Evolutionary conservation across 2,113 vertebrate genomes (phyloP), one percentile per base, ranked within the genome.

Genomic region (Cyprinodon variegatus): DNA sequence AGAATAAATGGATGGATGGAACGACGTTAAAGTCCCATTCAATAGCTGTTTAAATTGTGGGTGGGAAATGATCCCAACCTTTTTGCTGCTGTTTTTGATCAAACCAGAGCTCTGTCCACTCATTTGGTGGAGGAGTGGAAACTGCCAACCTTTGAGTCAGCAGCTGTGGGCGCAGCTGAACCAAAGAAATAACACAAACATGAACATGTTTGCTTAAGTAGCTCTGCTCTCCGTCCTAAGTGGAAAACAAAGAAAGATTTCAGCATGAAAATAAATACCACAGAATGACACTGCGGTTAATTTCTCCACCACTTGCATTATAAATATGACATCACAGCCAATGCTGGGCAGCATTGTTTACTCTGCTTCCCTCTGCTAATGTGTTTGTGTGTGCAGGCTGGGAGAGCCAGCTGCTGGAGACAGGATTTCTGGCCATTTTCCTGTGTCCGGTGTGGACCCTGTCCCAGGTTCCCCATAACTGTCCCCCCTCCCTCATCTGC

Each of bases 371-470:
- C 62, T 20, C 4, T 10, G 3, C 41, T 3, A 2, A 43, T 48
- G 2, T 75, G 61, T 20, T 72, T 39, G 1, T 81, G 14, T 74
- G 11, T 82, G 59, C 86, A 99, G 98, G 98, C 20, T 99, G 98
- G 98, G 98, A 99, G 86, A 98, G 96, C 0, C 98, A 99, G 93
- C 94, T 99, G 1, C 80, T 99, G 88, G 98, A 99, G 82, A 99
- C 96, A 0, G 98, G 98, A 0, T 99, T 99, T 81, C 92, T 99
- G 81, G 96, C 93, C 0, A 95, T 99, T 65, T 99, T 99, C 91
- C 84, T 99, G 65, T 97, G 97, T 88, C 97, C 98, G 0, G 57
- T 97, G 12, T 97, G 96, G 96, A 97, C 87, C 7, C 86, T 99
- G 71, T 94, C 93, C 38, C 91, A 65, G 17, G 80, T 96, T 64